Base-by-base conservation (phyloP, 2,888 invertebrate genomes). In the Drosophila histrio region DNA sequence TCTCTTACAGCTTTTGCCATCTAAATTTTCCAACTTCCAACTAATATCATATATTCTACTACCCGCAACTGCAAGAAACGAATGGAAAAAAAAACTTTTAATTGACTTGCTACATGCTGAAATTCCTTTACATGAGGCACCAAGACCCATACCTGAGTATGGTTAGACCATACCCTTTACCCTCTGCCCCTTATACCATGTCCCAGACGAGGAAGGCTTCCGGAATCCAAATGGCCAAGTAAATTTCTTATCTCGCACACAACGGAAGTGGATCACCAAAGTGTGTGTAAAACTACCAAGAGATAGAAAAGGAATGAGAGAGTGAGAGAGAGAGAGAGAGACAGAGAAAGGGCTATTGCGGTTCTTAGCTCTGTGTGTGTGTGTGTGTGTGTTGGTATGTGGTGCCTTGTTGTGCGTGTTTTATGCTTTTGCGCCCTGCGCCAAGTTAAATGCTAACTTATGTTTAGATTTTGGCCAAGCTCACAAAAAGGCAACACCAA, bases 391-490 rank as follows among this genome's bases (percentile, higher is more conserved):
- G 41, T 58, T 49, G 44, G 59, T 21, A 28, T 72, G 49, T 49
- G 57, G 65, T 64, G 50, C 74, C 68, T 72, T 72, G 75, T 66
- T 81, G 72, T 81, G 77, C 75, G 75, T 81, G 75, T 79, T 82
- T 81, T 83, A 83, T 83, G 81, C 84, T 67, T 77, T 83, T 79
- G 84, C 79, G 79, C 84, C 79, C 79, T 82, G 82, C 78, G 63
- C 78, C 82, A 82, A 82, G 77, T 84, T 82, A 81, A 82, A 82
- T 82, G 79, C 84, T 84, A 82, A 82, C 82, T 81, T 82, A 82
- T 84, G 82, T 81, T 82, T 81, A 81, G 82, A 79, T 79, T 82
- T 78, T 78, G 70, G 71, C 67, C 74, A 68, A 67, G 58, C 73
- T 58, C 59, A 56, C 72, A 72, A 57, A 73, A 66, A 41, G 57